Evolutionary conservation across 2,888 invertebrate species (phyloP).

Genomic region (Trilocha varians): DNA sequence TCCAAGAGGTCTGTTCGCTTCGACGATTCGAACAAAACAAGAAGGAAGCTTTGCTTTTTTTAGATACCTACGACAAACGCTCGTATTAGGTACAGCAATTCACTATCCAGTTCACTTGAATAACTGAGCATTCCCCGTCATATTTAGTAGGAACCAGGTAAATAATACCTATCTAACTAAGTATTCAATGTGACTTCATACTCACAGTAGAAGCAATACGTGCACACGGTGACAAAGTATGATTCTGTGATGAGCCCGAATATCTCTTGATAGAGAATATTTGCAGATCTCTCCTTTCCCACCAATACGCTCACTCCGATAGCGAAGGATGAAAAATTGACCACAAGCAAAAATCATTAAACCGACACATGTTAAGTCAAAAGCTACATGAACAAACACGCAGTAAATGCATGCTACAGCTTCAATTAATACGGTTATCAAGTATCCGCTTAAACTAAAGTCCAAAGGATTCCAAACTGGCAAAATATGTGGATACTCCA

Average conservation of each 20-base stretch:
- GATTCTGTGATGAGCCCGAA: slow-evolving; percentile 39
- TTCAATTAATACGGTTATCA: slow-evolving; percentile 30
- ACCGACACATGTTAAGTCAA: slow-evolving; percentile 41
- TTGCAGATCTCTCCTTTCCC: slow-evolving; percentile 26
- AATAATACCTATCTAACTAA: too few species aligned
- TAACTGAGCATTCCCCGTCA: too few species aligned
- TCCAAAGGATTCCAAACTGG: slow-evolving; percentile 44
- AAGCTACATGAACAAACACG: slow-evolving; percentile 38
- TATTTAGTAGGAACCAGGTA: too few species aligned
- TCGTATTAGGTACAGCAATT: too few species aligned
- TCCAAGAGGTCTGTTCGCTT: too few species aligned
- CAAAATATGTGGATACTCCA: slow-evolving; percentile 39
- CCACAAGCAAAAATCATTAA: slow-evolving; percentile 51
- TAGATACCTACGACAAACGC: too few species aligned
- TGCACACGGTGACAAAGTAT: slow-evolving; percentile 35
- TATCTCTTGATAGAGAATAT: slow-evolving; percentile 27
- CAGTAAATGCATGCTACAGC: slow-evolving; percentile 34
- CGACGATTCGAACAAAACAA: too few species aligned
- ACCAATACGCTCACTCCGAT: slow-evolving; percentile 36
- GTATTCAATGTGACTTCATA: slow-evolving; percentile 8
- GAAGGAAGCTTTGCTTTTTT: too few species aligned
- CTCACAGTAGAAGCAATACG: slow-evolving; percentile 36
- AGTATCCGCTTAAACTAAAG: slow-evolving; percentile 25
- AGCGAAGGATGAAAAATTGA: slow-evolving; percentile 35
- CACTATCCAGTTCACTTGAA: too few species aligned